Evolutionary conservation across 2,888 invertebrate species (phyloP).

Genomic region (Brachypalpus laphriformis): DNA sequence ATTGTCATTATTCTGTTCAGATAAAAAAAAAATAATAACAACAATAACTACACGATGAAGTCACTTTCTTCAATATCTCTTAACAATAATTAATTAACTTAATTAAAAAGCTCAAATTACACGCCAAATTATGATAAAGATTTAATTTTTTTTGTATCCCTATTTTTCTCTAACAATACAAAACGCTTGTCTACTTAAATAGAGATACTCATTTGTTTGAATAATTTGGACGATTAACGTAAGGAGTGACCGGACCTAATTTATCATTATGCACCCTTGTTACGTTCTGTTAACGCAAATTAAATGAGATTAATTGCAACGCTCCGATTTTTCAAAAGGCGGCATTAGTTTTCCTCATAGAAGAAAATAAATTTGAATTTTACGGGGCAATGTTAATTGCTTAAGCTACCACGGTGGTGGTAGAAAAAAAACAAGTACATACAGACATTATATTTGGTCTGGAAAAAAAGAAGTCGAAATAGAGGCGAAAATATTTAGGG

Average conservation of each 20-base stretch:
- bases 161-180: not conserved
- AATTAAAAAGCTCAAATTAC: not conserved
- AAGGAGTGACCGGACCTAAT: constrained; percentile 57
- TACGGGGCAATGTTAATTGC: not conserved
- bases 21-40: no score
- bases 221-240: constrained; percentile 37
- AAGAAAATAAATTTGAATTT: constrained; percentile 24
- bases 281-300: constrained; percentile 34
- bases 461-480: no score
- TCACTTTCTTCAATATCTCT: no score
- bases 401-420: no score
- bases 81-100: no score
- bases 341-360: constrained; percentile 18
- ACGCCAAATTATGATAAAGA: not conserved
- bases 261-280: constrained; percentile 70
- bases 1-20: no score
- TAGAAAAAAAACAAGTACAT: no score
- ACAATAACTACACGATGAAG: no score
- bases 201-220: constrained; percentile 37
- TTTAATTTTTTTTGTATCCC: not conserved
- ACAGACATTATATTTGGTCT: no score
- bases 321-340: constrained; percentile 40
- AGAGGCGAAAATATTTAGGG: no score
- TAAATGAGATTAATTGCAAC: constrained; percentile 70
- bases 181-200: constrained; percentile 17